phyloP scores from a whole-genome alignment of 2,888 invertebrate species.

The Caenorhabditis wallacei region DNA sequence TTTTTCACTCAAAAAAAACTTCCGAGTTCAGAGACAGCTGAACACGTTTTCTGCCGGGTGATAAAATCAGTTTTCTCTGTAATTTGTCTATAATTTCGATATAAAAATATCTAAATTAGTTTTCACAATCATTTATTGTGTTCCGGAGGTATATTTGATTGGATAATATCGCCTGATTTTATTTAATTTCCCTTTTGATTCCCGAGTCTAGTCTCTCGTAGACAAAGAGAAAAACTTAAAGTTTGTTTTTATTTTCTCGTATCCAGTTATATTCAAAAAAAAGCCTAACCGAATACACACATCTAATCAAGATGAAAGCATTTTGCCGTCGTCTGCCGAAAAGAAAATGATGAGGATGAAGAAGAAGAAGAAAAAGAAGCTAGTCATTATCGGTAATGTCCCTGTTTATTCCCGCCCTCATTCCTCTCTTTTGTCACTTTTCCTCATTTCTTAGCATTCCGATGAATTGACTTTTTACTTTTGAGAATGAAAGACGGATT shows the following conservation, averaged over 20 bases:
- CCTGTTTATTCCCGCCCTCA: slow-evolving; percentile 33
- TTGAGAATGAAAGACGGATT: background rate
- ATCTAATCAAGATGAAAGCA: slow-evolving; percentile 49
- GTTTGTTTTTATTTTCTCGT: background rate
- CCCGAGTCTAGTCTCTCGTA: too few species aligned
- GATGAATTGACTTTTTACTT: slow-evolving; percentile 6
- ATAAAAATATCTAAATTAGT: background rate
- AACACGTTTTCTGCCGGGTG: background rate
- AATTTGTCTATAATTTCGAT: slow-evolving; percentile 7
- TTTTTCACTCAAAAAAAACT: background rate
- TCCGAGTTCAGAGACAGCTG: slow-evolving; percentile 27
- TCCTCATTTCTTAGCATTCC: slow-evolving; percentile 19
- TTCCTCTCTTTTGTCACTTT: slow-evolving; percentile 6
- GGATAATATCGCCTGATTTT: too few species aligned
- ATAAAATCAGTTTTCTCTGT: slow-evolving; percentile 6
- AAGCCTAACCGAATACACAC: background rate
- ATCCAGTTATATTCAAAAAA: slow-evolving; percentile 35
- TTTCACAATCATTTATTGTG: slow-evolving; percentile 1
- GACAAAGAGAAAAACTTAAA: too few species aligned
- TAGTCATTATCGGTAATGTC: slow-evolving; percentile 54
- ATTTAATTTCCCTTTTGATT: too few species aligned
- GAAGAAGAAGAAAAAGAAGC: slow-evolving; percentile 32
- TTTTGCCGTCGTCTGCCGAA: slow-evolving; percentile 7
- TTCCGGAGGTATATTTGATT: background rate
- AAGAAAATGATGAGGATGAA: slow-evolving; percentile 15